These are phyloP conservation scores for Cynaeus angustus DNA, from an alignment of 2,888 invertebrate genomes.

Conservation along the genomic window DNA sequence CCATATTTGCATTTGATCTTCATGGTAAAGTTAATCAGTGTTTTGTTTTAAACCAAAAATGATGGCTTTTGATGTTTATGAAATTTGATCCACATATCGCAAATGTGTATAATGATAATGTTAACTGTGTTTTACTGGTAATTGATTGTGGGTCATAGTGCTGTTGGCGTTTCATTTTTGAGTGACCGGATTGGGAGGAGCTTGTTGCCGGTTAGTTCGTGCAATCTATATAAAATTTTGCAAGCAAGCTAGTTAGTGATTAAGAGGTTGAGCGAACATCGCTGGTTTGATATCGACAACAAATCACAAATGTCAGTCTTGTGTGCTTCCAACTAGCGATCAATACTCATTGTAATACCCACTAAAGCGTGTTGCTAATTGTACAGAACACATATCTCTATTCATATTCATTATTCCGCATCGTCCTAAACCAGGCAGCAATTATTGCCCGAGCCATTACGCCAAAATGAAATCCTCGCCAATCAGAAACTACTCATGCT, in stretches of 20 bases:
- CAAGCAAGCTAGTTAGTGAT: slow-evolving; percentile 44
- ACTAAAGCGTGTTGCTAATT: slow-evolving; percentile 66
- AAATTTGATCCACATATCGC: slow-evolving; percentile 9
- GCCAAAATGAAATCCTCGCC: slow-evolving; percentile 53
- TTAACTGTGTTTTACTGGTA: slow-evolving; percentile 10
- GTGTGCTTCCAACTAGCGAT: slow-evolving; percentile 63
- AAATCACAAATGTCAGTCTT: slow-evolving; percentile 68
- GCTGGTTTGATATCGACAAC: slow-evolving; percentile 66
- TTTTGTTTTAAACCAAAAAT: slow-evolving; percentile 11
- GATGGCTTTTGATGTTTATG: slow-evolving; percentile 16
- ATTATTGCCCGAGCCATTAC: slow-evolving; percentile 58
- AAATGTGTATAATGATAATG: slow-evolving; percentile 14
- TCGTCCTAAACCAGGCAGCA: slow-evolving; percentile 56
- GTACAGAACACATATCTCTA: slow-evolving; percentile 56
- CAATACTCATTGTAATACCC: slow-evolving; percentile 68
- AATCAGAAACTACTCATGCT: slow-evolving; percentile 33
- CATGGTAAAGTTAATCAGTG: slow-evolving; percentile 8
- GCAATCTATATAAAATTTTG: slow-evolving; percentile 44
- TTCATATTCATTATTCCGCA: slow-evolving; percentile 62
- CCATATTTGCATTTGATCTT: slow-evolving; percentile 7
- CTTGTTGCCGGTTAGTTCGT: slow-evolving; percentile 49
- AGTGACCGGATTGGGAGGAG: slow-evolving; percentile 43
- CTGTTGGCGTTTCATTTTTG: slow-evolving; percentile 15
- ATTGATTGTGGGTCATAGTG: background rate
- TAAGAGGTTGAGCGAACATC: slow-evolving; percentile 47